phyloP scores from a whole-genome alignment of 2,888 invertebrate genomes.

The Drosophila setosimentum region DNA sequence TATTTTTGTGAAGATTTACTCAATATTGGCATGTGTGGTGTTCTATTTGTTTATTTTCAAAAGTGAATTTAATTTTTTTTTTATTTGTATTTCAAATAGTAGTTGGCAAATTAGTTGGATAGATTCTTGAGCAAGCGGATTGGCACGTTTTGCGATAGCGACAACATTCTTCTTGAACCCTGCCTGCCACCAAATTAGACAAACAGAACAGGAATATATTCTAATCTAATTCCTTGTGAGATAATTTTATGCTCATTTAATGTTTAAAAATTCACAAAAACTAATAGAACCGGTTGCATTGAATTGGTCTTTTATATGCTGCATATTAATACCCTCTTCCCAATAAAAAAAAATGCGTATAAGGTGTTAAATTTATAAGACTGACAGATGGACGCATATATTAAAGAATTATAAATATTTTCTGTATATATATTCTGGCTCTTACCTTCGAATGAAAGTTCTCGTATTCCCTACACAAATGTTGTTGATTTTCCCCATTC shows the following conservation, averaged over 20 bases:
- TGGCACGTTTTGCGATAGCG: constrained; percentile 5
- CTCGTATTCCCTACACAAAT: not conserved
- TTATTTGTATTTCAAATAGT: constrained; percentile 4
- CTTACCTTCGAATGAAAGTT: not conserved
- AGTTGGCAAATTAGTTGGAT: constrained; percentile 11
- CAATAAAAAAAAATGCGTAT: not conserved
- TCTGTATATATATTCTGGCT: not conserved
- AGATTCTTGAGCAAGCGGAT: constrained; percentile 16
- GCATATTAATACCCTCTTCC: not conserved
- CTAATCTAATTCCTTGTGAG: constrained; percentile 23
- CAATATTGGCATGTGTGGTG: not conserved
- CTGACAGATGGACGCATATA: not conserved
- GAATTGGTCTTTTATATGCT: constrained; percentile 27
- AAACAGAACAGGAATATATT: constrained; percentile 31
- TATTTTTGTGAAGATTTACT: not conserved
- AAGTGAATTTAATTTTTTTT: not conserved
- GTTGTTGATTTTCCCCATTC: not conserved
- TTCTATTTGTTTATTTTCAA: not conserved
- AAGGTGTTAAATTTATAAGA: not conserved
- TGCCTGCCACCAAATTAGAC: constrained; percentile 28
- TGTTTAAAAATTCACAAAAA: constrained; percentile 53
- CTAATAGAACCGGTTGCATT: constrained; percentile 73
- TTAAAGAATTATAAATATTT: not conserved
- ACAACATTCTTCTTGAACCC: constrained; percentile 34
- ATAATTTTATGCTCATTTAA: constrained; percentile 68